These are phyloP conservation scores for Nesospiza acunhae DNA, from an alignment of 2,113 vertebrate genomes.

Conservation along the genomic window DNA sequence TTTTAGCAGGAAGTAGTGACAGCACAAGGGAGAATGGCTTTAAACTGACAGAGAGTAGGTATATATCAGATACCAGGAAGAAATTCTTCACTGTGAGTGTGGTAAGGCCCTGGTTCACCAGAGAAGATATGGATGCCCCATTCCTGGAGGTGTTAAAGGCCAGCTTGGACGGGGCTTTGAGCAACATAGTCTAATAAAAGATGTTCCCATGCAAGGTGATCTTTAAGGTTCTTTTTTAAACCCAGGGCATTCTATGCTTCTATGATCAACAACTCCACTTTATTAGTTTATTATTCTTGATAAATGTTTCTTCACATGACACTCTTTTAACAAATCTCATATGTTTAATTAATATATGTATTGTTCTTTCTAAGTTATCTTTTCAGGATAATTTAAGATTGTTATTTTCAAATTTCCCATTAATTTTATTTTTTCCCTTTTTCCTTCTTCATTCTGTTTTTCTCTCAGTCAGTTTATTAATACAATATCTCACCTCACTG, in stretches of 20 bases:
- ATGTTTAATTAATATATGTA: background rate
- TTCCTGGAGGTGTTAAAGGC: background rate
- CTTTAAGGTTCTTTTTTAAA: background rate
- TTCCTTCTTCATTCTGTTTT: background rate
- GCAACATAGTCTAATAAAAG: background rate
- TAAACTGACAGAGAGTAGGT: background rate
- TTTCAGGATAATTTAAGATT: background rate
- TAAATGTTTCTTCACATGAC: background rate
- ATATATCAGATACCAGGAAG: background rate
- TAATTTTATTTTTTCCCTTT: accelerated
- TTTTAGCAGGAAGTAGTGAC: background rate
- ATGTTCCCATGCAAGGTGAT: background rate
- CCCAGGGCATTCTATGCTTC: background rate
- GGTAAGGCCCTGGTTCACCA: background rate
- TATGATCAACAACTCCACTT: background rate
- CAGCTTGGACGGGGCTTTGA: background rate
- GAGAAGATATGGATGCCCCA: background rate
- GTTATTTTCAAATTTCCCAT: background rate
- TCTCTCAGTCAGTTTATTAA: background rate
- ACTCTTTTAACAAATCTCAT: background rate
- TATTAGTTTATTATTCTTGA: background rate
- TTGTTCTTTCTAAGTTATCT: background rate
- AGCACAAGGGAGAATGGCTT: background rate
- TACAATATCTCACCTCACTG: background rate
- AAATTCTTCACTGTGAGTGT: background rate